Percentiles rank a stretch among this genome's conserved stretches.
Conservation (phyloP, 2,888 invertebrate genomes). For the Dilophus febrilis region DNA sequence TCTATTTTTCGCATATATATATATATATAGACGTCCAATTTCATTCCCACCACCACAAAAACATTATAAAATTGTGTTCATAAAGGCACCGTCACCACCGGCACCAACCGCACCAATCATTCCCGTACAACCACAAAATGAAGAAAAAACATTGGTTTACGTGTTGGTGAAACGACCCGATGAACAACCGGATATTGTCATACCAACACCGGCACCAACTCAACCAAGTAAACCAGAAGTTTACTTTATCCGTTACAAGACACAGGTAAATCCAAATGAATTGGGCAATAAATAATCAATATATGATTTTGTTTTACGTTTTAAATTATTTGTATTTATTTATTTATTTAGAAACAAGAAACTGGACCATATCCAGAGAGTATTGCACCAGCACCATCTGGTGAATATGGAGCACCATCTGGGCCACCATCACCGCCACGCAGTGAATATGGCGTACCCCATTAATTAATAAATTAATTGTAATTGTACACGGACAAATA, state of each 20-base stretch:
- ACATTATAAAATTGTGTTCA: slow-evolving; percentile 65
- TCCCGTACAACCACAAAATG: slow-evolving; percentile 46
- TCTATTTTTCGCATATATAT: slow-evolving; percentile 8
- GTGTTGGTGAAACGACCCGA: slow-evolving; percentile 60
- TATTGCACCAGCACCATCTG: slow-evolving; percentile 22
- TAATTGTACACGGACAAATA: too few species aligned
- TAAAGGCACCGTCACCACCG: slow-evolving; percentile 50
- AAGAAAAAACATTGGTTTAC: slow-evolving; percentile 58
- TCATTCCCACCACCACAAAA: slow-evolving; percentile 47
- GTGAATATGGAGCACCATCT: slow-evolving; percentile 28
- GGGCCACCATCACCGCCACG: slow-evolving; percentile 22
- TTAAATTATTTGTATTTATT: neutral
- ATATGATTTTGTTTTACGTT: neutral
- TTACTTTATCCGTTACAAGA: slow-evolving; percentile 60
- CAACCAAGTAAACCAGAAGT: slow-evolving; percentile 61
- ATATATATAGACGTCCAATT: slow-evolving; percentile 36
- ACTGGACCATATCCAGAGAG: slow-evolving; percentile 26
- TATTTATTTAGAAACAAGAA: slow-evolving; percentile 21
- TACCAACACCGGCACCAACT: slow-evolving; percentile 52
- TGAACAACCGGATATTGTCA: slow-evolving; percentile 46
- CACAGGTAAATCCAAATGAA: slow-evolving; percentile 30
- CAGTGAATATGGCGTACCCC: slow-evolving; percentile 26
- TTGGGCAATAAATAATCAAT: neutral
- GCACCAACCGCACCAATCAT: slow-evolving; percentile 43
- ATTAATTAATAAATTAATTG: slow-evolving; percentile 6